Evolutionary conservation across 2,113 vertebrate species (phyloP), one percentile per base, ranked within the genome.

Genomic region (Bujurquina vittata): DNA sequence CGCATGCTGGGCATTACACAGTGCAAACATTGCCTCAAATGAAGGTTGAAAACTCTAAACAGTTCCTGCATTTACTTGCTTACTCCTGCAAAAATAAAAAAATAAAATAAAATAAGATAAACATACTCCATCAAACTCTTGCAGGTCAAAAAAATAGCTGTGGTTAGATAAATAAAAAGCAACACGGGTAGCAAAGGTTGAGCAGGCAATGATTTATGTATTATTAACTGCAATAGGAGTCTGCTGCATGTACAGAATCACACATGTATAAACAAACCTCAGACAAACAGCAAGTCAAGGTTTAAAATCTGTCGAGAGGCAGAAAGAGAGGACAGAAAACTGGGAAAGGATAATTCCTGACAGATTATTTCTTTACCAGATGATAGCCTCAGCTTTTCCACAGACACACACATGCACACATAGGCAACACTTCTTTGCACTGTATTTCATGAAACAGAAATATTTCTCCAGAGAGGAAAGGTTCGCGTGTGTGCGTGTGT

Each of bases 341-440:
- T 56, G 58, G 74, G 84, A 85, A 57, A 74, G 85, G 60, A 75
- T 81, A 22, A 87, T 77, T 87, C 75, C 40, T 79, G 80, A 86
- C 73, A 78, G 82, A 91, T 86, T 90, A 92, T 91, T 92, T 87
- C 79, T 93, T 92, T 90, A 90, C 89, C 92, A 94, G 93, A 94
- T 85, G 86, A 92, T 81, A 59, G 46, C n/a, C 84, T 93, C 85
- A 94, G 77, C 81, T 93, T 94, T 94, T 93, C 93, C 93, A 89
- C 37, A 63, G 82, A 91, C 80, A 84, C 31, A 61, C 31, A 73
- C 84, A 84, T 20, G 29, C 31, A 60, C 83, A 60, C 83, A 37
- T 33, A 85, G 43, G 29, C 43, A 22, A 80, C 78, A 80, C 76
- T 75, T 83, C 88, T 90, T 77, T 89, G 72, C 85, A 81, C 59